A percentile compares a stretch with the other conserved stretches of the same genome.
These are phyloP conservation scores for Himalopsyche kuldschensis DNA, from an alignment of 2,888 invertebrate species.

Conservation along the genomic window DNA sequence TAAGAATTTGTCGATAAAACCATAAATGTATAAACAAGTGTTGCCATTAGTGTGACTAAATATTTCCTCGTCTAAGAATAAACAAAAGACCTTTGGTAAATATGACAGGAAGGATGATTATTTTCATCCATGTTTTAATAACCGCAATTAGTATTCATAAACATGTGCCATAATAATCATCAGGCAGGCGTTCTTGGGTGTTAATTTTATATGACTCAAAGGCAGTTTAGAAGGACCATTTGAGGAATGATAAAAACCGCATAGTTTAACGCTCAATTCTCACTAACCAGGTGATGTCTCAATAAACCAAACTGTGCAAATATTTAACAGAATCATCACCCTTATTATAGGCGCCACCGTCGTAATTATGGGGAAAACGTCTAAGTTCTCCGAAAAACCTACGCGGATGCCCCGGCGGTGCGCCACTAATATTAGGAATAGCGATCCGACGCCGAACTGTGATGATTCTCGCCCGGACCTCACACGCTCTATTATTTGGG, in stretches of 20 bases:
- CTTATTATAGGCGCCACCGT: neutral
- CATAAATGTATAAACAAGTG: too few relatives aligned
- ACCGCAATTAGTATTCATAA: neutral
- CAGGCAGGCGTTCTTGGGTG: neutral
- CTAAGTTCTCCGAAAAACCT: neutral
- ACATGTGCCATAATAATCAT: neutral
- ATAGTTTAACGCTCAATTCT: neutral
- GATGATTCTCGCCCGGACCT: neutral
- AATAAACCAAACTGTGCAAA: neutral
- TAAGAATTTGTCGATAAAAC: too few relatives aligned
- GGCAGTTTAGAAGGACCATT: neutral
- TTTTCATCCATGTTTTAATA: neutral
- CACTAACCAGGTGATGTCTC: neutral
- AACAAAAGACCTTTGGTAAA: too few relatives aligned
- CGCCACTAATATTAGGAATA: neutral
- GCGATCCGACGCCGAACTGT: neutral
- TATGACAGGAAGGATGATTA: neutral
- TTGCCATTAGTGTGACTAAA: too few relatives aligned
- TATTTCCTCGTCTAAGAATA: too few relatives aligned
- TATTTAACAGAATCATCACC: neutral
- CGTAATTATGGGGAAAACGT: neutral
- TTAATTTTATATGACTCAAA: neutral
- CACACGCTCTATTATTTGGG: neutral
- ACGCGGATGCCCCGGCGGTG: neutral
- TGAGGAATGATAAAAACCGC: neutral